Evolutionary conservation across 2,113 vertebrate genomes (phyloP), one percentile per base, ranked within the genome.

Genomic region (Chunga burmeisteri): DNA sequence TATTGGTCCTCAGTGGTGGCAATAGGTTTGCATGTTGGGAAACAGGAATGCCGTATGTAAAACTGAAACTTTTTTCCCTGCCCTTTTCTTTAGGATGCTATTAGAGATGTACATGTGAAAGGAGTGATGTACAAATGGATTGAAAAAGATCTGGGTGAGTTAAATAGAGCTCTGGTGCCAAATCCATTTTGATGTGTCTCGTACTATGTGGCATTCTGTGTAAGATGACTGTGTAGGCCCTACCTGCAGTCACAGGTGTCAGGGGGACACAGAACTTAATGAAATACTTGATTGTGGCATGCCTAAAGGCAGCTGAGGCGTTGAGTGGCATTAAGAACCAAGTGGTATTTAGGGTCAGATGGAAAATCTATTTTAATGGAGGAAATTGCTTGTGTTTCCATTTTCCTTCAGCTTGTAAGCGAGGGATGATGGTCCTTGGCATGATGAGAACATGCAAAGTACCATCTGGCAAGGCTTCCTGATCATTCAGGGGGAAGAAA

Each of bases 61-160:
- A 94, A 79, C 74, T 91, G 65, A 97, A 71, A n/a, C 22, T 13
- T 59, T 65, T 88, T 56, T 22, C 25, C 49, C 58, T 95, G 9
- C 52, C 44, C 9, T 32, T 88, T 70, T 82, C 53, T 96, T 80
- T 96, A 98, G 98, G 98, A 98, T 63, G 98, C 98, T 65, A 98
- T 98, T 85, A 98, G 98, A 95, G 98, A 98, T 18, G 98, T 98
- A 50, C 98, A 98, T 7, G 97, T 98, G 88, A 98, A 98, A 96
- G 98, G 98, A 93, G 96, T 98, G 95, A 98, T 98, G 98, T 98
- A 98, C 97, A 97, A 98, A 90, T 98, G 98, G 98, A 98, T 98
- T 70, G 98, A 98, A 94, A 97, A 91, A 72, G 98, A 98, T 86
- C 79, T 98, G 97, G 98, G 98, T 98, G 97, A 98, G 98, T 97